Percentiles rank a stretch among this genome's conserved stretches.
phyloP scores from a whole-genome alignment of 2,888 invertebrate species.

The Callosobruchus maculatus region DNA sequence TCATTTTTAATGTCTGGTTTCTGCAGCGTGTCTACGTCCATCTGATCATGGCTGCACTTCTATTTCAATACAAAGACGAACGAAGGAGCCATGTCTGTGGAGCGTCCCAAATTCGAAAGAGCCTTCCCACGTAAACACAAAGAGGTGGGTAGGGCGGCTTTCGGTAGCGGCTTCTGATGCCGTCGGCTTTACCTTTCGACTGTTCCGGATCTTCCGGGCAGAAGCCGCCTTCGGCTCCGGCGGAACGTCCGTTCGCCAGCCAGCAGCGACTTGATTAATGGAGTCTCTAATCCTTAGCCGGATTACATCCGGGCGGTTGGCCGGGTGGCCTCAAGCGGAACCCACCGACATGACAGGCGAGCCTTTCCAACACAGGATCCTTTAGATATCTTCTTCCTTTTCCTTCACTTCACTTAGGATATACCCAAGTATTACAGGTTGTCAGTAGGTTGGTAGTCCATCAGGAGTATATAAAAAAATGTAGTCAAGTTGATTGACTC shows the following conservation, averaged over 20 bases:
- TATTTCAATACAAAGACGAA: too few relatives aligned
- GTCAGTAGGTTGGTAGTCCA: too few relatives aligned
- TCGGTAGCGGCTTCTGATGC: too few relatives aligned
- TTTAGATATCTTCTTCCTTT: conserved; percentile 2
- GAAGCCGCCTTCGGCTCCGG: background rate
- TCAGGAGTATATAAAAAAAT: too few relatives aligned
- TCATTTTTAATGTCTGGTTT: too few relatives aligned
- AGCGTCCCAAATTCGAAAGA: too few relatives aligned
- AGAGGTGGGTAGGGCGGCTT: background rate
- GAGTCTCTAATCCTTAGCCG: background rate
- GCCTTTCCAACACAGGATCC: conserved; percentile 5
- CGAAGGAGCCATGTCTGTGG: too few relatives aligned
- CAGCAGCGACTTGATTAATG: background rate
- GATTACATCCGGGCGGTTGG: background rate
- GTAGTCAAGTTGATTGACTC: too few relatives aligned
- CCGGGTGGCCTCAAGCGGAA: background rate
- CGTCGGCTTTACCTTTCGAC: background rate
- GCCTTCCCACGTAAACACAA: background rate
- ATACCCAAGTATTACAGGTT: too few relatives aligned
- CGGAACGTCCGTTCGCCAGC: background rate
- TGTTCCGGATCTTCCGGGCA: background rate
- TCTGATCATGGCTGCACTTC: too few relatives aligned
- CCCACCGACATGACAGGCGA: conserved; percentile 2
- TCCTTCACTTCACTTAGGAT: too few relatives aligned
- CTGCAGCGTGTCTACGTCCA: too few relatives aligned